phyloP scores from a whole-genome alignment of 2,888 invertebrate genomes.

The Caenorhabditis doughertyi region DNA sequence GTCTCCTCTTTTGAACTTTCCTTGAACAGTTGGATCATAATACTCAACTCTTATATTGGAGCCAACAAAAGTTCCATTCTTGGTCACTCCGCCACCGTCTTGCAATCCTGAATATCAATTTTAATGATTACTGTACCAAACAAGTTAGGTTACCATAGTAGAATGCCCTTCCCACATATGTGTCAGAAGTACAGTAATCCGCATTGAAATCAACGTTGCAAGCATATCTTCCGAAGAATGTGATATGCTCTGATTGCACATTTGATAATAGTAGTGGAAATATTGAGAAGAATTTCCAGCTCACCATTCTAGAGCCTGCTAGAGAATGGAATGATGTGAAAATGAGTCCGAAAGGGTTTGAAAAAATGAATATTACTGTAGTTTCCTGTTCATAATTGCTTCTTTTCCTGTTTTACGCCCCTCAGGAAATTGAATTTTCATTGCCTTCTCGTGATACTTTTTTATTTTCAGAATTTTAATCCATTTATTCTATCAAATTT shows the following conservation, averaged over 20 bases:
- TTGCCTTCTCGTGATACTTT: constrained; percentile 1
- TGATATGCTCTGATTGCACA: constrained; percentile 27
- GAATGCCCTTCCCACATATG: constrained; percentile 57
- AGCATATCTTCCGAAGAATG: constrained; percentile 64
- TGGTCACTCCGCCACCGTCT: constrained; percentile 58
- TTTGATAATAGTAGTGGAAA: background rate
- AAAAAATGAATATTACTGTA: background rate
- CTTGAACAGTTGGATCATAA: constrained; percentile 63
- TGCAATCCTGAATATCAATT: constrained; percentile 41
- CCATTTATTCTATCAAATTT: background rate
- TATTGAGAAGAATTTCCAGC: background rate
- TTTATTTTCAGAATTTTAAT: background rate
- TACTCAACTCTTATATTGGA: constrained; percentile 55
- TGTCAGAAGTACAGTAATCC: constrained; percentile 62
- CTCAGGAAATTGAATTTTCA: constrained; percentile 48
- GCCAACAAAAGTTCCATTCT: constrained; percentile 55
- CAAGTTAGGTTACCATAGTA: constrained; percentile 39
- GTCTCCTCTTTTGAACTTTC: constrained; percentile 25
- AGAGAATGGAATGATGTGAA: background rate
- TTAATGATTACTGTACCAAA: background rate
- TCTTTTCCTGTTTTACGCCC: constrained; percentile 32
- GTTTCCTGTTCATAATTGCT: constrained; percentile 33
- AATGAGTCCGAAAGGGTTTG: constrained; percentile 6
- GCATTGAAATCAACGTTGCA: constrained; percentile 58
- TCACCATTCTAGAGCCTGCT: constrained; percentile 12